Evolutionary conservation across 2,113 vertebrate species (phyloP).

Genomic region (Mesitornis unicolor): DNA sequence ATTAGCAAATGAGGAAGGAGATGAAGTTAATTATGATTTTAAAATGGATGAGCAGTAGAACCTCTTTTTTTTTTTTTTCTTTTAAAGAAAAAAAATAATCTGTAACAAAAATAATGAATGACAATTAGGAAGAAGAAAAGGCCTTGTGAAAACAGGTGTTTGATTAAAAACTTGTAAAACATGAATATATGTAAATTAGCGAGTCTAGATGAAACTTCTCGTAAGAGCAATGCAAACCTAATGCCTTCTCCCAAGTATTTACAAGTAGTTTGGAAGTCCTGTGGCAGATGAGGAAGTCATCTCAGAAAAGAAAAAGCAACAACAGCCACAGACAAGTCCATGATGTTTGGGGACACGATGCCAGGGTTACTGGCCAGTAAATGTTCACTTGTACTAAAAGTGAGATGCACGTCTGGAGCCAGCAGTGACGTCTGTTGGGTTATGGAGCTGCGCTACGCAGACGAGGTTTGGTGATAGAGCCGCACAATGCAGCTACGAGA

Average conservation of each 20-base stretch:
- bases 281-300: background rate
- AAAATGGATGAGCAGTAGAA: constrained; percentile 69
- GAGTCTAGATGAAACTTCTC: constrained; percentile 51
- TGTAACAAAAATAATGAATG: constrained; percentile 47
- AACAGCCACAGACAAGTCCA: background rate
- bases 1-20: constrained; percentile 71
- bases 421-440: constrained; percentile 41
- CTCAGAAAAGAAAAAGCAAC: background rate
- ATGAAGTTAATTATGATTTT: constrained; percentile 75
- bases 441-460: constrained; percentile 62
- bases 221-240: background rate
- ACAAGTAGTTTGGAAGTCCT: background rate
- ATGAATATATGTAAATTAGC: constrained; percentile 25
- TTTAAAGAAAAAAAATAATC: constrained; percentile 49
- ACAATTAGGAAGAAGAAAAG: constrained; percentile 12
- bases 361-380: constrained; percentile 49
- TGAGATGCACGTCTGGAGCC: constrained; percentile 27
- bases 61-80: constrained; percentile 18
- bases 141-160: constrained; percentile 69
- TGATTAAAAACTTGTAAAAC: constrained; percentile 62
- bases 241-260: constrained; percentile 13
- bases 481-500: constrained; percentile 52
- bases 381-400: constrained; percentile 50
- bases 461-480: constrained; percentile 54
- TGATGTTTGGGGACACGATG: constrained; percentile 23